Evolutionary conservation across 2,797 vertebrate genomes (phyloP), one percentile per base, ranked within the genome.

Genomic region (Simalia tracyae): DNA sequence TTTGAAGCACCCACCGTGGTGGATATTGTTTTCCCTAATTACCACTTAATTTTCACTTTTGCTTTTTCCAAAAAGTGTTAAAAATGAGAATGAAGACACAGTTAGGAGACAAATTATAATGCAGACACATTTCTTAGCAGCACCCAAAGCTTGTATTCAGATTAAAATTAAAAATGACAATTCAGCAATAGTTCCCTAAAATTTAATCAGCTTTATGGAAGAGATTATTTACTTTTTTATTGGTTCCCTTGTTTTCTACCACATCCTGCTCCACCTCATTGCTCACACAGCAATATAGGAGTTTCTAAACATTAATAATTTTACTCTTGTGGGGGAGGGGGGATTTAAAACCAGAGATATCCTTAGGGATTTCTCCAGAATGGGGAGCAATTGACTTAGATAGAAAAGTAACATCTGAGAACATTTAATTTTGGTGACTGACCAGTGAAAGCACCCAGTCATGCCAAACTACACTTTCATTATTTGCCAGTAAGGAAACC

Each of bases 1-100:
- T 24, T 4, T 63, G 61, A 96, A 95, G 90, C 91, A 95, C 94
- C 54, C 14, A 46, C 85, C 7, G 9, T 72, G 92, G 84, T 93
- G n/a, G 17, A 28, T 89, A 91, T 94, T 96, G 95, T 68, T 89
- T 81, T 84, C 60, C 84, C 56, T 96, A 95, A 96, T 96, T 96
- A 93, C 61, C 92, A 89, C 91, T 96, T 96, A 95, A 96, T 97
- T 97, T 97, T 81, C 50, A 94, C 84, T 95, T 96, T 92, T 28
- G 61, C 91, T 93, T 61, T 94, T 90, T 91, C 86, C 93, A 97
- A 97, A 97, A n/a, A 94, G 76, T 93, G 87, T 90, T 95, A 95
- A 95, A 96, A 96, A 96, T 95, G 11, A 97, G 96, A 97, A 96
- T 46, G 11, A 96, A 95, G 89, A 92, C 93, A 91, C 26, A 42